Percentiles rank a stretch among this genome's conserved stretches.
Evolutionary conservation across 2,797 vertebrate species (phyloP).

Genomic region (Paratrypauchen microcephalus): DNA sequence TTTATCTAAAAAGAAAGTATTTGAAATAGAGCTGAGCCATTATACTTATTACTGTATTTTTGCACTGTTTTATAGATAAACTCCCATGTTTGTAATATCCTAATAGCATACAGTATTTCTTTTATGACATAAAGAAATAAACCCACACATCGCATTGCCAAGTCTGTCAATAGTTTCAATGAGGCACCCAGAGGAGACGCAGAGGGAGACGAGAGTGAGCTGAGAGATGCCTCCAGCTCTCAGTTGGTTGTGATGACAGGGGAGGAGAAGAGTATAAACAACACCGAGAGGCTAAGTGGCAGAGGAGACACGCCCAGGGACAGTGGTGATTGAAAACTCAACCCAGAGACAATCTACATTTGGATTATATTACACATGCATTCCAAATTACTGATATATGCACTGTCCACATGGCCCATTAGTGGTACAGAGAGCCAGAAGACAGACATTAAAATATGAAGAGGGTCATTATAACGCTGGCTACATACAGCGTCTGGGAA

Average conservation of each 20-base stretch:
- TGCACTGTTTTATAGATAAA: neutral
- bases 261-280: neutral
- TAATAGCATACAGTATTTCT: neutral
- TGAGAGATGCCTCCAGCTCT: neutral
- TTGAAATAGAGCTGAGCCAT: too few relatives aligned
- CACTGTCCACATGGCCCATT: neutral
- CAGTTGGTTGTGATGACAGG: neutral
- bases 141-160: neutral
- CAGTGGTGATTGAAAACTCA: neutral
- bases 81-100: neutral
- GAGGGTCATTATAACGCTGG: neutral
- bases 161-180: neutral
- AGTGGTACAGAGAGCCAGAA: neutral
- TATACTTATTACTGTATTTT: too few relatives aligned
- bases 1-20: too few relatives aligned
- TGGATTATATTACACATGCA: neutral
- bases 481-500: too few relatives aligned
- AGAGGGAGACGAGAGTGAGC: neutral
- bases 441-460: neutral
- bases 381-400: neutral
- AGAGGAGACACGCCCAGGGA: neutral
- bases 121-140: neutral
- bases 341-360: neutral
- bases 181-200: neutral
- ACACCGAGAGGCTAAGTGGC: neutral